Evolutionary conservation across 2,888 invertebrate species (phyloP).

Genomic region (Nomada flava): DNA sequence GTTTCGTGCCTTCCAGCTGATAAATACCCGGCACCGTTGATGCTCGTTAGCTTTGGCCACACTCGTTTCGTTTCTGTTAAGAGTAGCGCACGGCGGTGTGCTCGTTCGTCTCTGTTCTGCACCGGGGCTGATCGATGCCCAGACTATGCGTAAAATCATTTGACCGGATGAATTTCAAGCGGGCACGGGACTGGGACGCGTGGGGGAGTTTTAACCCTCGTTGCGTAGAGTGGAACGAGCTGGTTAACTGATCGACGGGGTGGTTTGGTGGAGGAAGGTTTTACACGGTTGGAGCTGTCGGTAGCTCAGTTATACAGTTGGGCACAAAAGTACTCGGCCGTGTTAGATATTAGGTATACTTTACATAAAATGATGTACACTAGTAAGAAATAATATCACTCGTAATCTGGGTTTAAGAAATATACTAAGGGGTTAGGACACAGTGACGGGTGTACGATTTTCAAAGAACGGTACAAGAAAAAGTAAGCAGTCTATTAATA

Average conservation of each 20-base stretch:
- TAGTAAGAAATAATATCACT: no score
- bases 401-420: no score
- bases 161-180: conserved; percentile 22
- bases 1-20: conserved; percentile 62
- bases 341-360: no score
- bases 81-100: neutral
- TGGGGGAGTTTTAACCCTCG: conserved; percentile 15
- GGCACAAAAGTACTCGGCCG: no score
- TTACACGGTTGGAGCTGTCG: neutral
- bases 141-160: conserved; percentile 28
- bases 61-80: conserved; percentile 55
- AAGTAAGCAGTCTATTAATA: no score
- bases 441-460: no score
- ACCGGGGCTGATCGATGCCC: conserved; percentile 33
- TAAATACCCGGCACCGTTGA: conserved; percentile 51
- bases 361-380: no score
- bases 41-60: conserved; percentile 59
- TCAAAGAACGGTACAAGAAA: no score
- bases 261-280: neutral
- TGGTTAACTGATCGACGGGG: conserved; percentile 16
- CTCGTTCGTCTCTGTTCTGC: neutral
- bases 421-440: no score
- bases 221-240: neutral
- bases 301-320: neutral
- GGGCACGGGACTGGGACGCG: neutral